phyloP scores from a whole-genome alignment of 1,140 invertebrate species.

The Pentalonia nigronervosa region DNA sequence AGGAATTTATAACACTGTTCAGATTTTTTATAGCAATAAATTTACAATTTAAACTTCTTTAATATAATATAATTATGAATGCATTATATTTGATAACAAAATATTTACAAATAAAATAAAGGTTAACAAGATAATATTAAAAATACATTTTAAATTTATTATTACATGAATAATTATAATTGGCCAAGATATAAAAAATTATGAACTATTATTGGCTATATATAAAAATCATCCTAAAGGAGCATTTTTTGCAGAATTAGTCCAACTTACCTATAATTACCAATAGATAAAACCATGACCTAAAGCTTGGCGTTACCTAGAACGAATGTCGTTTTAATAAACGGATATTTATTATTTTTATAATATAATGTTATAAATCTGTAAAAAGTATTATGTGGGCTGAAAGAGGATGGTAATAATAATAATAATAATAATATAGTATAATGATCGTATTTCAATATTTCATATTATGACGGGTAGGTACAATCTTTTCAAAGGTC shows the following conservation, averaged over 20 bases:
- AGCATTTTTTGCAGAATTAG: neutral
- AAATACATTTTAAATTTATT: neutral
- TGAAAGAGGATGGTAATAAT: neutral
- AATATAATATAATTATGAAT: neutral
- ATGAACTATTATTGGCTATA: neutral
- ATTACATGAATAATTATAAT: neutral
- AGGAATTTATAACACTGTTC: neutral
- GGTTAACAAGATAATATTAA: neutral
- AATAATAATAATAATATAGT: neutral
- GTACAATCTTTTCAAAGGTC: neutral
- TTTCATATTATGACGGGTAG: neutral
- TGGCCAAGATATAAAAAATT: neutral
- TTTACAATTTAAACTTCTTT: conserved; percentile 12
- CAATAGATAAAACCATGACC: neutral
- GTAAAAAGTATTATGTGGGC: neutral
- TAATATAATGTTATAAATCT: neutral
- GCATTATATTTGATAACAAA: neutral
- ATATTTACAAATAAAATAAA: neutral
- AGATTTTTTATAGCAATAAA: neutral
- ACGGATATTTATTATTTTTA: neutral
- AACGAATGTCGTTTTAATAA: neutral
- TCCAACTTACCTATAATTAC: neutral
- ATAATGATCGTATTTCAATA: neutral
- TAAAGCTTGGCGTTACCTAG: neutral
- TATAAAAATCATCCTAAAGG: neutral